These are phyloP conservation scores for Ctenopoma kingsleyae DNA, from an alignment of 2,797 vertebrate genomes.

Conservation along the genomic window DNA sequence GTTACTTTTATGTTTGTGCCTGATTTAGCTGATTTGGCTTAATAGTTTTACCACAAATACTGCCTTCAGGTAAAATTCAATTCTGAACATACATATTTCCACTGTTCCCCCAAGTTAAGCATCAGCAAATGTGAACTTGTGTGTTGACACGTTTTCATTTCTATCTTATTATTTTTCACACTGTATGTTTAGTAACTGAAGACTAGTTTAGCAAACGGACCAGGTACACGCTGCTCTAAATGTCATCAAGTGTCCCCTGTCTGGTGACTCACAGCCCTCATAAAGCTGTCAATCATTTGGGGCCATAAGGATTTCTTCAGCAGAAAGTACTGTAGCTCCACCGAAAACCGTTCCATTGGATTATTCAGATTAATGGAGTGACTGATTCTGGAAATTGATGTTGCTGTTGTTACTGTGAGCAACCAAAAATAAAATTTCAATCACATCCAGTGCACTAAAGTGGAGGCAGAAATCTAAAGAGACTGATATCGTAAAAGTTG, in stretches of 20 bases:
- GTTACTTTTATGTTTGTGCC: not conserved
- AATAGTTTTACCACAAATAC: not conserved
- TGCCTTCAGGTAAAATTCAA: not conserved
- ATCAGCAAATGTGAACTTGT: not conserved
- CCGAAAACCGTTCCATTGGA: slow-evolving; percentile 1
- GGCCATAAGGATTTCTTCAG: not conserved
- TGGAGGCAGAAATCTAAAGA: not conserved
- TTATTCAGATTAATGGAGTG: slow-evolving; percentile 12
- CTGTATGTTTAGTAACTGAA: not conserved
- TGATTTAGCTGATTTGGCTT: not conserved
- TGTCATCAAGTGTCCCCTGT: slow-evolving; percentile 3
- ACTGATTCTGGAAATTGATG: slow-evolving; percentile 13
- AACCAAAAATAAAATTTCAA: not conserved
- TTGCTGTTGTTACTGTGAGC: slow-evolving; percentile 4
- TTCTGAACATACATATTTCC: slow-evolving; percentile 11
- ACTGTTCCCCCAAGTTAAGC: not conserved
- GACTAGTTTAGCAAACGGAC: not conserved
- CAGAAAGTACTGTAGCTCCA: not conserved
- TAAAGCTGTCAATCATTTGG: not conserved
- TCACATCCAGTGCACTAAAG: not conserved
- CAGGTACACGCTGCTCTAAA: not conserved
- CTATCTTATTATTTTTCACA: not conserved
- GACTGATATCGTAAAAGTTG: not conserved
- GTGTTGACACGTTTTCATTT: not conserved
- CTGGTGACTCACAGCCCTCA: slow-evolving; percentile 11